A percentile compares a stretch with the other conserved stretches of the same genome.
phyloP scores from a whole-genome alignment of 2,888 invertebrate species.

The Polymixis flavicincta region DNA sequence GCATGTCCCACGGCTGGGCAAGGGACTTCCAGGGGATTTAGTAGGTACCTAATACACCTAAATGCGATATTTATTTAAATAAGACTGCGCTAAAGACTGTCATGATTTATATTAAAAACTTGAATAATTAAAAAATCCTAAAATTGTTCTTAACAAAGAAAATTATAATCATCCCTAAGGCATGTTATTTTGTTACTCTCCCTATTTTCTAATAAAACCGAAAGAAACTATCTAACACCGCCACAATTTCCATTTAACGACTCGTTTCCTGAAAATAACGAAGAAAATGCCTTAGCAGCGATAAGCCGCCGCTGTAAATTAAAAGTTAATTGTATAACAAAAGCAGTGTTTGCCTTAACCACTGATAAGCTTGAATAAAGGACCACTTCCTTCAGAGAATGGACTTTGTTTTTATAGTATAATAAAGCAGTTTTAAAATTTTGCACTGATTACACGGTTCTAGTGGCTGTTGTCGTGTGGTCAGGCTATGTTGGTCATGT shows the following conservation, averaged over 20 bases:
- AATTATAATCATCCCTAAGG: background rate
- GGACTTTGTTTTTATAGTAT: slow-evolving; percentile 63
- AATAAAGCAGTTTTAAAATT: slow-evolving; percentile 65
- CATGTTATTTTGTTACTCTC: slow-evolving; percentile 7
- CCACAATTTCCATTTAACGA: slow-evolving; percentile 67
- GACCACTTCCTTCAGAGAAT: slow-evolving; percentile 71
- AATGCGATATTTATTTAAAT: background rate
- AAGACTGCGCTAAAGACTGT: background rate
- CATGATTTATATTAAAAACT: background rate
- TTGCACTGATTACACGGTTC: slow-evolving; percentile 63
- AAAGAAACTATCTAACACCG: slow-evolving; percentile 41
- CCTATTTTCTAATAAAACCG: slow-evolving; percentile 26
- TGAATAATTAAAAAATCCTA: background rate
- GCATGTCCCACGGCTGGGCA: too few species aligned
- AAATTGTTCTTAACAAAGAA: background rate
- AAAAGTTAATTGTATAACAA: slow-evolving; percentile 82
- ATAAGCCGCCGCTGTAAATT: slow-evolving; percentile 76
- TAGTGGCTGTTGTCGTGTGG: slow-evolving; percentile 12
- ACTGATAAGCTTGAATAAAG: slow-evolving; percentile 75
- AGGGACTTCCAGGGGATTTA: too few species aligned
- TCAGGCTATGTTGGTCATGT: slow-evolving; percentile 33
- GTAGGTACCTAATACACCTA: too few species aligned
- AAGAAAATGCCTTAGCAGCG: slow-evolving; percentile 69
- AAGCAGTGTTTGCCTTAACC: slow-evolving; percentile 76
- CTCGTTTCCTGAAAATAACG: slow-evolving; percentile 76